Percentiles rank a stretch among this genome's conserved stretches.
phyloP scores from a whole-genome alignment of 1,140 invertebrate genomes.

The Ditylenchus dipsaci region DNA sequence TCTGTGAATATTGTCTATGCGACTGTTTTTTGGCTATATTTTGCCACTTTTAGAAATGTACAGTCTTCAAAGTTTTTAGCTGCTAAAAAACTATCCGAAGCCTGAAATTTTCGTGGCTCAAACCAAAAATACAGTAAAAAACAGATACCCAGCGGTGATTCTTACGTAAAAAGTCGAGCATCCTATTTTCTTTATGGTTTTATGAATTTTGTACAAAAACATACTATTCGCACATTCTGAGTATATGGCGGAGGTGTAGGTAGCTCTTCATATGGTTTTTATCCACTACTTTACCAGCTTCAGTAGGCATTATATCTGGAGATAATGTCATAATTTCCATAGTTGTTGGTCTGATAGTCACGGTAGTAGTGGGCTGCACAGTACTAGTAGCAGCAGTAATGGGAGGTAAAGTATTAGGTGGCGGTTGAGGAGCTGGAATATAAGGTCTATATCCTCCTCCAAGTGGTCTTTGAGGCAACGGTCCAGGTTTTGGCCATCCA shows the following conservation, averaged over 20 bases:
- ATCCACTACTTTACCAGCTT: neutral
- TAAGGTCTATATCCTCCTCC: neutral
- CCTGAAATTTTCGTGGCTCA: too few species aligned
- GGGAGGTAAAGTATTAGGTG: neutral
- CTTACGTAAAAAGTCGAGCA: too few species aligned
- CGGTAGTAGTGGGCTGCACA: neutral
- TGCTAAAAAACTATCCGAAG: too few species aligned
- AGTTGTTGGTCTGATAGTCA: conserved; percentile 11
- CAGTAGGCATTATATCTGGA: neutral
- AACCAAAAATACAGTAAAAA: too few species aligned
- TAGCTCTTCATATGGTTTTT: neutral
- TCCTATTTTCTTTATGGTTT: conserved; percentile 10
- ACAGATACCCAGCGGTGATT: too few species aligned
- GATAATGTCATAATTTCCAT: neutral
- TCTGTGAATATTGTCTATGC: too few species aligned
- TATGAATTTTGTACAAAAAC: conserved; percentile 17
- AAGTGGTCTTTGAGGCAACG: too few species aligned
- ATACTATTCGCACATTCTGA: conserved; percentile 3
- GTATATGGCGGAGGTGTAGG: conserved; percentile 31
- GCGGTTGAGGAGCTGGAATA: conserved; percentile 18
- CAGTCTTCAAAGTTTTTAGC: too few species aligned
- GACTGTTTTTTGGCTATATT: too few species aligned
- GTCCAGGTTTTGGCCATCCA: neutral
- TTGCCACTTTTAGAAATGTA: too few species aligned
- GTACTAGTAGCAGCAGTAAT: conserved; percentile 3